Conservation (phyloP, 2,888 invertebrate species). For the Crematogaster levior region DNA sequence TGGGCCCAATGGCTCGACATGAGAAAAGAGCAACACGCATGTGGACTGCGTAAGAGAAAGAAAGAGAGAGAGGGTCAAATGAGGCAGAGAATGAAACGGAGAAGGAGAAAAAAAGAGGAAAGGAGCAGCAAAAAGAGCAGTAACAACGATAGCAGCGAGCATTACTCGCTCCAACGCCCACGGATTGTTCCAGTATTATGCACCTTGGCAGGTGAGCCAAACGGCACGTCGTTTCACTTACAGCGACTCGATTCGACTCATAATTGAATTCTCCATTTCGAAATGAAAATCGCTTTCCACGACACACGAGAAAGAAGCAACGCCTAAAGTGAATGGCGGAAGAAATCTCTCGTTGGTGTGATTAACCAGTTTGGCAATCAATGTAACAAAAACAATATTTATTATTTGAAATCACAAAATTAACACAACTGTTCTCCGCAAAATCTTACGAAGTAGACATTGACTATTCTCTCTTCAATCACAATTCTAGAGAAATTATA, state of each 20-base stretch:
- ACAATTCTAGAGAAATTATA: neutral
- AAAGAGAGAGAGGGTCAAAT: slow-evolving; percentile 5
- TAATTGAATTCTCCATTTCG: slow-evolving; percentile 72
- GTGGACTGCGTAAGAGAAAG: slow-evolving; percentile 48
- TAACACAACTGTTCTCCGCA: neutral
- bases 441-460: neutral
- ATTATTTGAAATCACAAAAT: neutral
- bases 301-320: neutral
- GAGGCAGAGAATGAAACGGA: neutral
- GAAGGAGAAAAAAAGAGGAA: slow-evolving; percentile 47
- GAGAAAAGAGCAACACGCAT: slow-evolving; percentile 53
- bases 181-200: slow-evolving; percentile 79
- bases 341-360: no score
- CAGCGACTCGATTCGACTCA: slow-evolving; percentile 66
- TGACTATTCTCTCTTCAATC: neutral
- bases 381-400: neutral
- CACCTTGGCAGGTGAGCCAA: slow-evolving; percentile 77
- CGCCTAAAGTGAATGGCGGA: neutral
- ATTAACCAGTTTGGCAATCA: neutral
- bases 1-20: slow-evolving; percentile 62
- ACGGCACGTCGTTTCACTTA: slow-evolving; percentile 73
- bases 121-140: slow-evolving; percentile 56
- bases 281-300: slow-evolving; percentile 2
- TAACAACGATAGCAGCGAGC: slow-evolving; percentile 67
- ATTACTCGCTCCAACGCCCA: slow-evolving; percentile 75